Conservation (phyloP, 2,113 vertebrate species). For the Trematocara nigrifrons region DNA sequence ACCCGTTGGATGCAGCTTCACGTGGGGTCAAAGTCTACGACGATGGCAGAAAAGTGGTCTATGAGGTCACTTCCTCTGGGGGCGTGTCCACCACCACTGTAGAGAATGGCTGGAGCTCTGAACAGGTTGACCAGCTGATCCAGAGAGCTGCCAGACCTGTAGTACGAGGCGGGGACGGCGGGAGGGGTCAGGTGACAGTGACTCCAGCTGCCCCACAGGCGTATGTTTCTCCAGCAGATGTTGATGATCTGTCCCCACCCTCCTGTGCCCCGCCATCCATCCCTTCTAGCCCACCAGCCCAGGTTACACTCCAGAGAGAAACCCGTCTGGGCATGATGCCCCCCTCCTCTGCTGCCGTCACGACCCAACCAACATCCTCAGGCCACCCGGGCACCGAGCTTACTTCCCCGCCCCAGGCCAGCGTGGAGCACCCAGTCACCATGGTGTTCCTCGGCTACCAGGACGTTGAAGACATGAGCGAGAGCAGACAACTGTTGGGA, state of each 20-base stretch:
- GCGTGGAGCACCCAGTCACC: constrained; percentile 84
- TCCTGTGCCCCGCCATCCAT: constrained; percentile 64
- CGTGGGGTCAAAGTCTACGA: constrained; percentile 94
- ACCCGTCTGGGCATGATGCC: constrained; percentile 67
- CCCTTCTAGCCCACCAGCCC: constrained; percentile 60
- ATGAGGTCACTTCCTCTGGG: constrained; percentile 84
- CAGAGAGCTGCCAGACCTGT: constrained; percentile 83
- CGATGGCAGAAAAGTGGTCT: constrained; percentile 92
- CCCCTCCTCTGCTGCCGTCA: constrained; percentile 41
- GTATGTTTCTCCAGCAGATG: constrained; percentile 22
- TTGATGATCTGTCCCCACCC: constrained; percentile 65
- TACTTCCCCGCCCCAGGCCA: constrained; percentile 59
- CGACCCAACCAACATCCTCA: constrained; percentile 45
- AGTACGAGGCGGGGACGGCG: constrained; percentile 60
- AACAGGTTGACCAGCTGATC: constrained; percentile 87
- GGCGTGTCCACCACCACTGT: constrained; percentile 75
- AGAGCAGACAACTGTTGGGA: constrained; percentile 88
- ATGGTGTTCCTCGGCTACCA: constrained; percentile 99
- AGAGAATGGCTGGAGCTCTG: constrained; percentile 92
- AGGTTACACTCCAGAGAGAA: constrained; percentile 82
- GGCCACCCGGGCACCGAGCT: not conserved
- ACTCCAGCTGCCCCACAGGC: constrained; percentile 61
- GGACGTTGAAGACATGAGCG: constrained; percentile 86
- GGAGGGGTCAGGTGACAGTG: constrained; percentile 62
- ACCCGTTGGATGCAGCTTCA: constrained; percentile 82